Evolutionary conservation across 2,888 invertebrate species (phyloP), one percentile per base, ranked within the genome.

Genomic region (Acleris literana): DNA sequence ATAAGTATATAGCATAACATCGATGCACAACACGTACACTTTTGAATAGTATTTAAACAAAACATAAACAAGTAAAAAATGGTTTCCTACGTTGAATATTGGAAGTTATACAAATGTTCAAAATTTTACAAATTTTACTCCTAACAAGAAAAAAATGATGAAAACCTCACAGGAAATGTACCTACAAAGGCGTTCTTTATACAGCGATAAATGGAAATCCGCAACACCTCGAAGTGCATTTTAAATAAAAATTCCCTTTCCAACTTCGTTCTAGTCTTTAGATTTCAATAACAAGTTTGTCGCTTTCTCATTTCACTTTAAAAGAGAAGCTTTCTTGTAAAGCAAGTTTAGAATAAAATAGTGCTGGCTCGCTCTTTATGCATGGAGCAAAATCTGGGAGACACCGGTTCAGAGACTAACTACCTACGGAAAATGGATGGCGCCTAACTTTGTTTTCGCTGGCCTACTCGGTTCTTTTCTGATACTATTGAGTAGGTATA

Each of bases 291-390:
- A 64, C 66, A 62, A 68, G 67, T 74, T 70, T 70, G 63, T 71
- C 62, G 60, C 69, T 70, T 69, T 72, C 57, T 61, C 70, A 68
- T 72, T 73, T 71, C 72, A 75, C 73, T 77, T 76, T 72, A 74
- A 76, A 77, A 73, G 70, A 74, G 68, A 71, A 72, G 71, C 73
- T 76, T 78, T 75, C 73, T 74, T 74, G 75, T 72, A 74, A 78
- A 79, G 73, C 54, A 46, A 63, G 52, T 57, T 51, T 52, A 59
- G 33, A 75, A 77, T 77, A 76, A 39, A 79, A 77, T 74, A 73
- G 72, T 73, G 70, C 64, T 71, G 60, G 33, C 68, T 71, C 68
- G 71, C 54, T 63, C 52, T 64, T 59, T 79, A 74, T 75, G 78
- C 75, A 74, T 70, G 68, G 71, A 69, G 74, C 68, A 71, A 63